A percentile compares a stretch with the other conserved stretches of the same genome.
Conservation (phyloP, 2,888 invertebrate genomes). For the Caenorhabditis sp. region DNA sequence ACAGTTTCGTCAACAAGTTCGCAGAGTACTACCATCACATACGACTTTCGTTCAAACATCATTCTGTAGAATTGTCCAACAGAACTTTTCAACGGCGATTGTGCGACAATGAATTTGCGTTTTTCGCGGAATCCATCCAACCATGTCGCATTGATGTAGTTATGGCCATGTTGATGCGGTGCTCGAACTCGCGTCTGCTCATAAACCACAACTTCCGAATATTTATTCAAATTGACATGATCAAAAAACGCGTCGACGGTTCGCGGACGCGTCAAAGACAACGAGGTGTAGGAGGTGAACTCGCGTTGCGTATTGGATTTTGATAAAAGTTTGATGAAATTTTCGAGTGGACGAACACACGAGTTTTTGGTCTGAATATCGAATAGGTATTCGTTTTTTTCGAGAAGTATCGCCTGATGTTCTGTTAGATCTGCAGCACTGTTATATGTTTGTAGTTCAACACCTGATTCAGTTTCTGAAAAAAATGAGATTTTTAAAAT, state of each 20-base stretch:
- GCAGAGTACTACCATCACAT: constrained; percentile 43
- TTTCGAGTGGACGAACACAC: constrained; percentile 25
- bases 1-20: constrained; percentile 36
- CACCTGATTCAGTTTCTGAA: constrained; percentile 1
- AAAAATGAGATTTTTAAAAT: neutral
- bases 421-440: constrained; percentile 35
- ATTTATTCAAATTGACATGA: constrained; percentile 39
- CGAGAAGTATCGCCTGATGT: constrained; percentile 10
- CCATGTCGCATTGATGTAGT: constrained; percentile 58
- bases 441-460: constrained; percentile 29
- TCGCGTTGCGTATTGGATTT: constrained; percentile 26
- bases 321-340: constrained; percentile 24
- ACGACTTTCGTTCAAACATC: constrained; percentile 53
- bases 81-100: constrained; percentile 29
- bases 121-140: constrained; percentile 57
- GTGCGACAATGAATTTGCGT: constrained; percentile 53
- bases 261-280: constrained; percentile 18
- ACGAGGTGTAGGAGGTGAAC: constrained; percentile 19
- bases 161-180: constrained; percentile 29
- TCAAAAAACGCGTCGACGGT: constrained; percentile 34
- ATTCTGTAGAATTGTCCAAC: constrained; percentile 56
- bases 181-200: constrained; percentile 49
- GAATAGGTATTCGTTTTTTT: constrained; percentile 33
- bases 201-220: constrained; percentile 49
- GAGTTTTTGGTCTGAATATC: constrained; percentile 35